A percentile compares a stretch with the other conserved stretches of the same genome.
phyloP scores from a whole-genome alignment of 2,113 vertebrate species.

The Cottus gobio region DNA sequence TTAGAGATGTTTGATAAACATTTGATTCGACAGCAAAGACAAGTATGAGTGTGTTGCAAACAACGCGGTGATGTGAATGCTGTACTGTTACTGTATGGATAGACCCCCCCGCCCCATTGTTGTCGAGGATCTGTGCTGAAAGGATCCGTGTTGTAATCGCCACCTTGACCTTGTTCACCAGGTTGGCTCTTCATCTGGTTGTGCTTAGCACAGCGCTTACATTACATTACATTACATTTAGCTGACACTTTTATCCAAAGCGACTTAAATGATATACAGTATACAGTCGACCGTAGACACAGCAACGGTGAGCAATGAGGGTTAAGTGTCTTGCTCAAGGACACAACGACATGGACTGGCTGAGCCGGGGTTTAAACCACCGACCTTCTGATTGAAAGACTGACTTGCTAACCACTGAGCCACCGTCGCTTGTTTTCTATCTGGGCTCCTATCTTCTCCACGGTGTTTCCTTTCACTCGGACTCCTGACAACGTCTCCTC shows the following conservation, averaged over 20 bases:
- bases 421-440: constrained; percentile 33
- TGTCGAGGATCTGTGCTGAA: constrained; percentile 15
- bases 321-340: no score
- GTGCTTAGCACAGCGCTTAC: constrained; percentile 15
- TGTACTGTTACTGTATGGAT: neutral
- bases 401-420: no score
- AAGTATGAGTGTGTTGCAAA: constrained; percentile 6
- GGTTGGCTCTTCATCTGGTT: constrained; percentile 26
- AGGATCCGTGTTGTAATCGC: neutral
- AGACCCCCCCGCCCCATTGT: neutral
- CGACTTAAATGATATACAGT: no score
- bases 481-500: constrained; percentile 13
- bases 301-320: no score
- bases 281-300: no score
- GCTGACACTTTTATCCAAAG: no score
- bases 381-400: no score
- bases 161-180: constrained; percentile 41
- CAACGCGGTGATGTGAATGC: constrained; percentile 8
- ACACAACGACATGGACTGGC: no score
- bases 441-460: constrained; percentile 4
- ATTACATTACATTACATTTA: no score
- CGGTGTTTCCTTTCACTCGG: constrained; percentile 43
- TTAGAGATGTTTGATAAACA: constrained; percentile 17
- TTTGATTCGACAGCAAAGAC: constrained; percentile 27
- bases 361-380: no score